phyloP scores from a whole-genome alignment of 2,888 invertebrate genomes.

The Lymantria monacha region DNA sequence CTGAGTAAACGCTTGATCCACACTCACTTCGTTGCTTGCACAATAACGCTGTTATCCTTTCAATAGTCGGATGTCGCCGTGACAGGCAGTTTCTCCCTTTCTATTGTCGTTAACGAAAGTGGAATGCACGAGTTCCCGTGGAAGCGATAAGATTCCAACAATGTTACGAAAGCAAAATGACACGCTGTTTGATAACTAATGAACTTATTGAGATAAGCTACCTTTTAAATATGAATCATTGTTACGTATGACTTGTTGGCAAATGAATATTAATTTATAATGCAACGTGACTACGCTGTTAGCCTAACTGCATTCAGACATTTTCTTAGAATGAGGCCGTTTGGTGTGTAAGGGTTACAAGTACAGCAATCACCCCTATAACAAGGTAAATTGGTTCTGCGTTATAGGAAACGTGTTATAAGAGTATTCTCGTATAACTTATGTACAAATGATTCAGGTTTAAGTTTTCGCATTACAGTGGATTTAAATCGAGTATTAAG shows the following conservation, averaged over 20 bases:
- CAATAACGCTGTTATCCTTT: constrained; percentile 19
- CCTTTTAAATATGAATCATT: constrained; percentile 5
- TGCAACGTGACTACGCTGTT: not conserved
- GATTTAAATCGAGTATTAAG: too few relatives aligned
- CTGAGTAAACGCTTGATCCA: constrained; percentile 13
- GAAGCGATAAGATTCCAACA: constrained; percentile 23
- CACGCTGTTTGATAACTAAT: constrained; percentile 13
- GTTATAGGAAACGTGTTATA: too few relatives aligned
- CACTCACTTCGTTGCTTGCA: constrained; percentile 10
- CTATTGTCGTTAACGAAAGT: constrained; percentile 23
- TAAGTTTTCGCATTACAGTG: too few relatives aligned
- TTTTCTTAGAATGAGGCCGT: too few relatives aligned
- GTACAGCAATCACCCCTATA: too few relatives aligned
- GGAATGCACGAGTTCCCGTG: constrained; percentile 19
- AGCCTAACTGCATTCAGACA: constrained; percentile 2
- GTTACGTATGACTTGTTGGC: not conserved
- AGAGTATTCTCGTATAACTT: too few relatives aligned
- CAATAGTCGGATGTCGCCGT: constrained; percentile 18
- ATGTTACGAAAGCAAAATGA: constrained; percentile 11
- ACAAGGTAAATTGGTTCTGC: too few relatives aligned
- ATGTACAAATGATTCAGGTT: too few relatives aligned
- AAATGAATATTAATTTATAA: not conserved
- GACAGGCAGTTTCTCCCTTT: constrained; percentile 18
- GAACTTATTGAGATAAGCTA: constrained; percentile 1
- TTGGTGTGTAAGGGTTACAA: too few relatives aligned